phyloP scores from a whole-genome alignment of 2,888 invertebrate genomes.

The Drosophila monieri region DNA sequence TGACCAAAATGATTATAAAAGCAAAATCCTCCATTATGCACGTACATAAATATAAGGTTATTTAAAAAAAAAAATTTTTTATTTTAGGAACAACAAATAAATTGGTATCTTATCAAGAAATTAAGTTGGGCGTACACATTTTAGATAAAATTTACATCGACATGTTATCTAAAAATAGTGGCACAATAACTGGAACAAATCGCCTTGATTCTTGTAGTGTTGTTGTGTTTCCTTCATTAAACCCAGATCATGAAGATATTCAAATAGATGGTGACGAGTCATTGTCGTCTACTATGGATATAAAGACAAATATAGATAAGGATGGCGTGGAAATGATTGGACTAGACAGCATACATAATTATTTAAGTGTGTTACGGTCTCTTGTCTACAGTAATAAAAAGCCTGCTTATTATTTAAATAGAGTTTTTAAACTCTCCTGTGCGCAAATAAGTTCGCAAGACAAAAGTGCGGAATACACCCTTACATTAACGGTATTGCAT shows the following conservation, averaged over 20 bases:
- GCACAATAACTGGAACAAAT: constrained; percentile 37
- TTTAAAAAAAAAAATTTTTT: not conserved
- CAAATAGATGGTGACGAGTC: constrained; percentile 83
- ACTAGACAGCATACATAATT: constrained; percentile 81
- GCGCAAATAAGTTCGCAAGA: constrained; percentile 96
- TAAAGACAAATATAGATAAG: constrained; percentile 91
- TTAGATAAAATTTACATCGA: constrained; percentile 93
- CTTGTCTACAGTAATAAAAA: constrained; percentile 97
- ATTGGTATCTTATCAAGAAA: constrained; percentile 83
- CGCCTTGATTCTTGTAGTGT: constrained; percentile 95
- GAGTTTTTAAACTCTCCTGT: constrained; percentile 97
- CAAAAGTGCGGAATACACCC: constrained; percentile 97
- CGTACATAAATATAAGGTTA: no score
- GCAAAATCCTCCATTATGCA: no score
- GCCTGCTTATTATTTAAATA: constrained; percentile 97
- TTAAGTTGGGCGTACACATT: constrained; percentile 90
- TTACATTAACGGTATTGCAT: constrained; percentile 95
- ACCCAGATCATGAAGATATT: constrained; percentile 96
- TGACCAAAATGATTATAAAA: no score
- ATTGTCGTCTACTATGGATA: constrained; percentile 82
- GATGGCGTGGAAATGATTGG: constrained; percentile 89
- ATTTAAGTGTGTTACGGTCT: constrained; percentile 82
- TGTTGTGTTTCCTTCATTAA: constrained; percentile 96
- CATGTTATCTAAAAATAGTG: constrained; percentile 83
- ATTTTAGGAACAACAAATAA: constrained; percentile 81